Conservation (phyloP, 2,797 vertebrate species). For the Lithobates sylvaticus region DNA sequence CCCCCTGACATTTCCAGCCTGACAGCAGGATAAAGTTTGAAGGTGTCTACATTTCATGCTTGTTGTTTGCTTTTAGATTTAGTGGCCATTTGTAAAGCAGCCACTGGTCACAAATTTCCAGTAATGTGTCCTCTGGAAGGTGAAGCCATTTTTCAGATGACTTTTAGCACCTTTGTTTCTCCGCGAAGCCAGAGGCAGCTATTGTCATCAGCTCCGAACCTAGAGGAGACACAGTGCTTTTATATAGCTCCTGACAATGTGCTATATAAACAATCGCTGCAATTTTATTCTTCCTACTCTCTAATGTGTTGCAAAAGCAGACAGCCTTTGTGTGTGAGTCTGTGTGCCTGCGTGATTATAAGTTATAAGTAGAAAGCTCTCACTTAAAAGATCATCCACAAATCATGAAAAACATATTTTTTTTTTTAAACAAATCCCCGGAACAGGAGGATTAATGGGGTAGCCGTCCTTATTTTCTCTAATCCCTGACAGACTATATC, state of each 20-base stretch:
- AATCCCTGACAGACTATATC: conserved; percentile 63
- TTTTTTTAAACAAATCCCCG: conserved; percentile 56
- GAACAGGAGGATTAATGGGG: conserved; percentile 61
- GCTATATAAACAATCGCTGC: conserved; percentile 55
- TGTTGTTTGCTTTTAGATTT: conserved; percentile 30
- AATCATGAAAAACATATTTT: conserved; percentile 63
- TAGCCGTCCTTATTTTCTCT: conserved; percentile 61
- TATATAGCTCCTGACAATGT: conserved; percentile 56
- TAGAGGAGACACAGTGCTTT: conserved; percentile 26
- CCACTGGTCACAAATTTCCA: conserved; percentile 52
- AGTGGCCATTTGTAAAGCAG: conserved; percentile 42
- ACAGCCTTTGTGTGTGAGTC: conserved; percentile 12
- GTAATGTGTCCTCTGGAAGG: conserved; percentile 51
- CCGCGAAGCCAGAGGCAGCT: conserved; percentile 45
- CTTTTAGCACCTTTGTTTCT: conserved; percentile 62
- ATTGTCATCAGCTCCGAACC: conserved; percentile 46
- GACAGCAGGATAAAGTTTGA: not conserved
- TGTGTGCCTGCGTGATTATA: conserved; percentile 40
- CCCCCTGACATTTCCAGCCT: not conserved
- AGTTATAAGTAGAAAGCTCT: conserved; percentile 58
- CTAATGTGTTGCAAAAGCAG: conserved; percentile 45
- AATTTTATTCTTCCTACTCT: conserved; percentile 47
- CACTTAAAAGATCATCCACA: conserved; percentile 63
- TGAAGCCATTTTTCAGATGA: conserved; percentile 51
- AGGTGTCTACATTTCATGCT: conserved; percentile 24